phyloP scores from a whole-genome alignment of 2,797 vertebrate genomes.

The Acipenser transmontanus region DNA sequence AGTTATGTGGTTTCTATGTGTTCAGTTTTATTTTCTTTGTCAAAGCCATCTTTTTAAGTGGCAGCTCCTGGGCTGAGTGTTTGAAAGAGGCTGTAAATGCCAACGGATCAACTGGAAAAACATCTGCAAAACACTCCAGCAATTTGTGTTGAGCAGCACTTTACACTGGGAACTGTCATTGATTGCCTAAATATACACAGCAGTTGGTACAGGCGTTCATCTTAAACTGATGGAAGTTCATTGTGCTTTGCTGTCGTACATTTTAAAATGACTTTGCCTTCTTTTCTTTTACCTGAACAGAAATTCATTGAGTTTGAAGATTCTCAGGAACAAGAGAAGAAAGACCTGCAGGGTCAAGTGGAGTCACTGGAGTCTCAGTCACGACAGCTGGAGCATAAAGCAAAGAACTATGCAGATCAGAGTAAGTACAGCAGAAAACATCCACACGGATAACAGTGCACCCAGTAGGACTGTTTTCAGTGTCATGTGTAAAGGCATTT shows the following conservation, averaged over 20 bases:
- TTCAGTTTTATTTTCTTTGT: too few species aligned
- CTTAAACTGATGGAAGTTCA: not conserved
- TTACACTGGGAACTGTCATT: not conserved
- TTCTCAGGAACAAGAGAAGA: conserved; percentile 92
- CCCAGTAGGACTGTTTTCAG: too few species aligned
- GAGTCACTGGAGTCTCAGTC: conserved; percentile 80
- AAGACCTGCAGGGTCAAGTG: conserved; percentile 83
- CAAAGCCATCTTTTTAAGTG: too few species aligned
- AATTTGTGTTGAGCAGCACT: not conserved
- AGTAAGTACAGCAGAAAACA: conserved; percentile 64
- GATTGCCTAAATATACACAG: not conserved
- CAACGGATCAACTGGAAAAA: not conserved
- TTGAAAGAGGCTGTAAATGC: too few species aligned
- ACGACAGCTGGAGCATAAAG: conserved; percentile 87
- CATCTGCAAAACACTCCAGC: not conserved
- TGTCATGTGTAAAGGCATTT: too few species aligned
- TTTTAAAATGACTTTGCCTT: conserved; percentile 8
- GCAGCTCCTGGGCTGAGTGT: conserved; percentile 7
- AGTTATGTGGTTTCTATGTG: too few species aligned
- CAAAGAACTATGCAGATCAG: conserved; percentile 92
- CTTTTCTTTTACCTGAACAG: conserved; percentile 47
- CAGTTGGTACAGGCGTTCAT: not conserved
- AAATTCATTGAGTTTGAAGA: conserved; percentile 94
- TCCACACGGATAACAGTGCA: too few species aligned
- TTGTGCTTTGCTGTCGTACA: not conserved